Evolutionary conservation across 2,113 vertebrate genomes (phyloP), one percentile per base, ranked within the genome.

Genomic region (Cyanoliseus patagonus): DNA sequence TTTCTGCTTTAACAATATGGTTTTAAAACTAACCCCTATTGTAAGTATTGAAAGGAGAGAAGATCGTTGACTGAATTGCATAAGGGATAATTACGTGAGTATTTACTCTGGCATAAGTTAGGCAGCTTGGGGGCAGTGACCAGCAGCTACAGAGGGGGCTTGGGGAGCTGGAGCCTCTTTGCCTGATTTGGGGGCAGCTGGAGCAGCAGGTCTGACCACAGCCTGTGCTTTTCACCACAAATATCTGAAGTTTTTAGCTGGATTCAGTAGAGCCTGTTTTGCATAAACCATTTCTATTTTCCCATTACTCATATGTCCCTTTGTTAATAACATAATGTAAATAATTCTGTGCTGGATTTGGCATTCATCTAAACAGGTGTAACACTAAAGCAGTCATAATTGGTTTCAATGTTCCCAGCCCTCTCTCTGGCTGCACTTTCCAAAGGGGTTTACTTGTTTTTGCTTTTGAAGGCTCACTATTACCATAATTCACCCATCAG

Each of bases 321-420:
- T 89, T 94, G 88, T 94, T 92, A 95, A 89, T 92, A 84, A 77
- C 70, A 88, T 90, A 92, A 91, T 73, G 66, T 94, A 94, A 97
- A 95, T 92, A 94, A 94, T 93, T 95, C 70, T 85, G 28, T 52
- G 67, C 88, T 79, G 72, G 52, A 91, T 91, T 94, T 96, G 96
- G 92, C 94, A 91, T 93, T 96, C 74, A 94, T 89, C 94, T 84
- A 55, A 88, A 67, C 81, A 96, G 95, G 95, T 96, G 94, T 96
- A 91, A 73, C 67, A 44, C 86, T 91, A 92, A 95, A 94, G 95
- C 67, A 77, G 57, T 79, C 0, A 0, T 96, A 94, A 95, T 92
- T 84, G 88, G 77, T 95, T 96, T 95, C 77, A 69, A 74, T 35
- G 83, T 96, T 94, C 83, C 86, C 86, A 91, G 67, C 86, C 59